Evolutionary conservation across 2,797 vertebrate species (phyloP).

Genomic region (Brachyrhaphis roseni): DNA sequence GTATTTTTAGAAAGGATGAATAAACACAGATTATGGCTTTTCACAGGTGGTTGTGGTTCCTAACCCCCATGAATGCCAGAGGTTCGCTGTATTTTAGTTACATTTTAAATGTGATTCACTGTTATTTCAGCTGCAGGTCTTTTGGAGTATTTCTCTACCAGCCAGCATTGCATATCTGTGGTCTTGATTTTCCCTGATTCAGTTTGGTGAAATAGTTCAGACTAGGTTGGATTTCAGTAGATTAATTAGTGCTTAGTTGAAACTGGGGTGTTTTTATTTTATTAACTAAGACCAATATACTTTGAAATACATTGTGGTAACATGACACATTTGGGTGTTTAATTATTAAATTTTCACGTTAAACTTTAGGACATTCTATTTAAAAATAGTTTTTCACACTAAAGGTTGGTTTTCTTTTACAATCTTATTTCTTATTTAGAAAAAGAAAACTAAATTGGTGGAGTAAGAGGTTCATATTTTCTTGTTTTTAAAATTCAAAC

Average conservation of each 20-base stretch:
- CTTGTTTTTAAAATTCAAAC: background rate
- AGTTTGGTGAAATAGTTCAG: too few species aligned
- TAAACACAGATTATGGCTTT: too few species aligned
- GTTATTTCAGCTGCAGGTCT: too few species aligned
- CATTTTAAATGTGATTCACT: too few species aligned
- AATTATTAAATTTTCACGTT: background rate
- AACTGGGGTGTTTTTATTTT: background rate
- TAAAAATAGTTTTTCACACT: background rate
- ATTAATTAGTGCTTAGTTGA: background rate
- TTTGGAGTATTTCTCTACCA: too few species aligned
- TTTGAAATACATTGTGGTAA: background rate
- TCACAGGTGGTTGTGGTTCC: too few species aligned
- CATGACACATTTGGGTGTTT: background rate
- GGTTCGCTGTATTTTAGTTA: too few species aligned
- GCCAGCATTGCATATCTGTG: too few species aligned
- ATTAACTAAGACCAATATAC: background rate
- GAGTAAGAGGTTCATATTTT: background rate
- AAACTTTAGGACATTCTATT: background rate
- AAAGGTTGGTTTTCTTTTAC: background rate
- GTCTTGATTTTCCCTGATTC: too few species aligned
- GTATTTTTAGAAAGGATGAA: too few species aligned
- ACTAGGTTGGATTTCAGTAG: background rate
- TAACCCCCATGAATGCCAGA: too few species aligned
- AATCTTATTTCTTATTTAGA: background rate
- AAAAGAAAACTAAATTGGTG: background rate